phyloP scores from a whole-genome alignment of 2,113 vertebrate genomes.

The Rhinoptilus africanus region DNA sequence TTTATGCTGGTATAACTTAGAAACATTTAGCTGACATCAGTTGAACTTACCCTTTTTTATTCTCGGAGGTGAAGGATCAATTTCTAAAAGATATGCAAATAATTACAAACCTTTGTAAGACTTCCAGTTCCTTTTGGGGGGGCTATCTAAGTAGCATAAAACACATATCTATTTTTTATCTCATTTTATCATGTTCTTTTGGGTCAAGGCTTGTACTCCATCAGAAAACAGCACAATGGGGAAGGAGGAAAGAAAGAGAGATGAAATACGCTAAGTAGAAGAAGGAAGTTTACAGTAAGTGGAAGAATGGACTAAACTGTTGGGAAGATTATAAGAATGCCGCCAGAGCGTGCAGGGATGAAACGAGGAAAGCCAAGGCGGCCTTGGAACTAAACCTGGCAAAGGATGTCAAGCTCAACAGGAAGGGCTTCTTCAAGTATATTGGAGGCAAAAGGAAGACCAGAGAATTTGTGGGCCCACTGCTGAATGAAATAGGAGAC shows the following conservation, averaged over 20 bases:
- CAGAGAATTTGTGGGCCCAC: no score
- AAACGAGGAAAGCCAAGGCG: no score
- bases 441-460: no score
- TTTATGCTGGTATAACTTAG: neutral
- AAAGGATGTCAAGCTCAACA: no score
- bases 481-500: no score
- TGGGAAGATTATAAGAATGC: no score
- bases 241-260: neutral
- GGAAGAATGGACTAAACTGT: no score
- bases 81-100: neutral
- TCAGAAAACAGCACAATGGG: neutral
- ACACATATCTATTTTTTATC: neutral
- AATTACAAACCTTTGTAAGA: neutral
- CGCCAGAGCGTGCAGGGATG: no score
- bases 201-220: neutral
- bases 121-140: neutral
- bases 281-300: no score
- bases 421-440: no score
- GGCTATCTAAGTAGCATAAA: neutral
- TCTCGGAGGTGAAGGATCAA: neutral
- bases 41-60: neutral
- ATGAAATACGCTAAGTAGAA: no score
- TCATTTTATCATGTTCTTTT: neutral
- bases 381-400: no score
- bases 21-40: neutral